Base-by-base conservation (phyloP, 2,888 invertebrate genomes). In the Caenorhabditis angaria region DNA sequence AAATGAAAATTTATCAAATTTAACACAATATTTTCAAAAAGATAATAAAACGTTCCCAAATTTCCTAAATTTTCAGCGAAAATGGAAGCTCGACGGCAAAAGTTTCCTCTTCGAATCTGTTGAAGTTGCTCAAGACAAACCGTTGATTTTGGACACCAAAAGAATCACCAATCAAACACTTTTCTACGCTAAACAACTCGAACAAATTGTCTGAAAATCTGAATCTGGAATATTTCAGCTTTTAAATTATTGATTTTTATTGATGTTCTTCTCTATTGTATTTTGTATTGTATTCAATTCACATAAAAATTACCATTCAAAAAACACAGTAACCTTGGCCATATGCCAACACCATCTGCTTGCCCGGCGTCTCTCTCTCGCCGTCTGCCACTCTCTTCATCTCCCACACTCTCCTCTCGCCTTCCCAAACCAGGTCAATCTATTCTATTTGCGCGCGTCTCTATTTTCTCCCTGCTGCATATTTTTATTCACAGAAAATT, bases 131-230 rank as follows among this genome's bases (percentile, higher is more conserved):
- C 87, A 88, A 61, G 83, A 77, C 10, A 80, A 77, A 81, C 88
- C 88, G 65, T 48, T 64, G 54, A 62, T 56, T 12, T 91, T 99
- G 81, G 96, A 97, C 0, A 94, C 97, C 8, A 90, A 92, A 32
- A 93, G 95, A 87, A 90, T 99, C 35, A 95, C 96, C 0, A 92
- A 94, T 86, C 94, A 97, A 88, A 94, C 94, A 22, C 93, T 99
- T 82, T 94, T 94, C 88, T 99, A 99, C 89, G 99, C 97, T 2
- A 92, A 93, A 87, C 97, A 99, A 90, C 91, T 99, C 82, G 97
- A 99, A 90, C 97, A 96, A 95, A 99, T 99, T 90, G 97, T 99
- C 73, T 97, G 41, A 41, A 41, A 41, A 10, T 14, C 41, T 32
- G 32, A 10, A 5, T 41, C 6, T 18, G 41, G 41, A 41, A 41